Conservation (phyloP, 92 coral and sea anemone genomes). For the Anthopleura xanthogrammica region DNA sequence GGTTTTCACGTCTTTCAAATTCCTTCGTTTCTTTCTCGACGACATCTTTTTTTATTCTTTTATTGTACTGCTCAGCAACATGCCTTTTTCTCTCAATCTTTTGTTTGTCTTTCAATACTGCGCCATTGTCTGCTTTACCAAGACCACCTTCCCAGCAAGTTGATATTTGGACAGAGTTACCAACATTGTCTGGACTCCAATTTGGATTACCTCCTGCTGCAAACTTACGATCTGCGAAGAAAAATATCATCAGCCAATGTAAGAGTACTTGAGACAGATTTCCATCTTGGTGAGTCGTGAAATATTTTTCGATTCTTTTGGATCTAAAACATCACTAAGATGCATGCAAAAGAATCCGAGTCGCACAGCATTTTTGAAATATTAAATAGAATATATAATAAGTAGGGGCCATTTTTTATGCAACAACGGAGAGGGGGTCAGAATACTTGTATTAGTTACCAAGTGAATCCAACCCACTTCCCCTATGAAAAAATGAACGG, state of each 20-base stretch:
- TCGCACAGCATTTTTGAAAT: too few relatives aligned
- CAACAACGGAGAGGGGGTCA: too few relatives aligned
- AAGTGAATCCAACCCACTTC: too few relatives aligned
- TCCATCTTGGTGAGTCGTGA: too few relatives aligned
- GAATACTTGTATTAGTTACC: too few relatives aligned
- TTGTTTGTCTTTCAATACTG: slow-evolving; percentile 54
- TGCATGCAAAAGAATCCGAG: too few relatives aligned
- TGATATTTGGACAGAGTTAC: slow-evolving; percentile 39
- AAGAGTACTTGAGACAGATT: too few relatives aligned
- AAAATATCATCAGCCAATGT: neutral
- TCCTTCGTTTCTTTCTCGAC: slow-evolving; percentile 68
- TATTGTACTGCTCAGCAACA: slow-evolving; percentile 78
- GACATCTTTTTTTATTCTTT: slow-evolving; percentile 64
- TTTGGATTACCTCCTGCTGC: slow-evolving; percentile 56
- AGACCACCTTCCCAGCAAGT: slow-evolving; percentile 91
- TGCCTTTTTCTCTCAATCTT: slow-evolving; percentile 68
- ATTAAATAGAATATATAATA: too few relatives aligned
- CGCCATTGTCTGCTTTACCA: slow-evolving; percentile 77
- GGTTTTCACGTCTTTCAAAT: slow-evolving; percentile 62
- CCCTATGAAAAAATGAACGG: too few relatives aligned
- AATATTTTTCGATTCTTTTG: too few relatives aligned
- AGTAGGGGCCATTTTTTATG: too few relatives aligned
- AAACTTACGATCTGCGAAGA: slow-evolving; percentile 81
- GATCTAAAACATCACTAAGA: too few relatives aligned
- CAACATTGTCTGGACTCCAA: slow-evolving; percentile 78